Percentiles rank a stretch among this genome's conserved stretches.
phyloP scores from a whole-genome alignment of 2,797 vertebrate species.

The Anguilla pacifica region DNA sequence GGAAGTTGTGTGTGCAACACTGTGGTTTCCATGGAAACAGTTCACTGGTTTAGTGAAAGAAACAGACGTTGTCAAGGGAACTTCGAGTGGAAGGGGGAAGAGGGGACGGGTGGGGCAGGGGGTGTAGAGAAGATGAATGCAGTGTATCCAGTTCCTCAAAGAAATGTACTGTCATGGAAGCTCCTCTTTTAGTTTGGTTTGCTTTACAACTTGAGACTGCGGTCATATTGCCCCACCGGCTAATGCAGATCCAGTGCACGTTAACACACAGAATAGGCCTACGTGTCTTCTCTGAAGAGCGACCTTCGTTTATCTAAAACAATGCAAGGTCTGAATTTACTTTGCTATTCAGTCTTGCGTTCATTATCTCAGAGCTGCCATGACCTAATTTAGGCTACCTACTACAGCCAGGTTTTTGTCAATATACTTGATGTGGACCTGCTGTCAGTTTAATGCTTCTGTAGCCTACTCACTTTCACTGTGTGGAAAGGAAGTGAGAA shows the following conservation, averaged over 20 bases:
- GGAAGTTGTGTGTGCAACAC: neutral
- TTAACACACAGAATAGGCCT: neutral
- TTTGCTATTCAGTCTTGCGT: neutral
- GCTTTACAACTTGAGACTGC: neutral
- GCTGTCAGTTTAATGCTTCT: neutral
- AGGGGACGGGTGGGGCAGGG: neutral
- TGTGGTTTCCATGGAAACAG: conserved; percentile 15
- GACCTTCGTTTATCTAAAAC: neutral
- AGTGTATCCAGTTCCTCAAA: neutral
- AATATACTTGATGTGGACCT: neutral
- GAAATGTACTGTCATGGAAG: neutral
- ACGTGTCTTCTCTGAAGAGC: neutral
- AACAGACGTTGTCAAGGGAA: neutral
- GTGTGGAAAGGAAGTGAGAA: neutral
- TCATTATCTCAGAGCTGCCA: neutral
- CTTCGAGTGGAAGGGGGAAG: neutral
- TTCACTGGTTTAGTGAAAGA: neutral
- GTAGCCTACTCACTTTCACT: neutral
- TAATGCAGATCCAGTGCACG: neutral
- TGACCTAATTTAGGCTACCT: neutral
- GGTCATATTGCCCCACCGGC: neutral
- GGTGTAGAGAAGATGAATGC: neutral
- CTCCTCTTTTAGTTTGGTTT: neutral
- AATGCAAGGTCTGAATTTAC: neutral
- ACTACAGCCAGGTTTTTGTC: neutral